Evolutionary conservation across 2,797 vertebrate species (phyloP).

Genomic region (Adrianichthys oophorus): DNA sequence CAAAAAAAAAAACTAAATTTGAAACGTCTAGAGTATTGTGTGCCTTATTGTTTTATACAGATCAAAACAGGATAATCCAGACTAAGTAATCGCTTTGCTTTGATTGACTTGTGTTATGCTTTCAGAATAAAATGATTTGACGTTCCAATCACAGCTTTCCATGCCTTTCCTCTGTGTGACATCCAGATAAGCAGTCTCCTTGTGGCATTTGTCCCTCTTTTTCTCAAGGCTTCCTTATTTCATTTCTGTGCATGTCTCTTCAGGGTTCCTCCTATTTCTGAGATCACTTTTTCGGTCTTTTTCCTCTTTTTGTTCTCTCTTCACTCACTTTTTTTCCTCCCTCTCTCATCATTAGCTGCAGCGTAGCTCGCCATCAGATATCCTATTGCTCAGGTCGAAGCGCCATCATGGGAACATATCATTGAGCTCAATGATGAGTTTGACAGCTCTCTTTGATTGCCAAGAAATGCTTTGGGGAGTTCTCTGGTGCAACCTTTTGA

Average conservation of each 20-base stretch:
- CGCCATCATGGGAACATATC: conserved; percentile 26
- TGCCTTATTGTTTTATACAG: conserved; percentile 4
- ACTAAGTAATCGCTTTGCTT: background rate
- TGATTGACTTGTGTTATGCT: conserved; percentile 28
- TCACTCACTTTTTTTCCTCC: conserved; percentile 13
- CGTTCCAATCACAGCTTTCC: conserved; percentile 35
- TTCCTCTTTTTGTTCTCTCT: background rate
- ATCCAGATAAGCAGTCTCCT: conserved; percentile 48
- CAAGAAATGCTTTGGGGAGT: conserved; percentile 19
- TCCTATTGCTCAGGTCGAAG: conserved; percentile 24
- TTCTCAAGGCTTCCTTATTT: conserved; percentile 13
- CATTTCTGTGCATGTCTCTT: conserved; percentile 26
- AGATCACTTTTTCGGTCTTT: conserved; percentile 6
- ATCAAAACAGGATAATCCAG: too few relatives aligned
- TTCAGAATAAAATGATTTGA: conserved; percentile 50
- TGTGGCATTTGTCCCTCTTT: conserved; percentile 41
- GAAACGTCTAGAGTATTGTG: conserved; percentile 2
- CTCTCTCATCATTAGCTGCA: conserved; percentile 28
- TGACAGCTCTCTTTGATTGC: conserved; percentile 12
- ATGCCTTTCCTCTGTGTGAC: conserved; percentile 32
- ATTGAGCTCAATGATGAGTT: conserved; percentile 11
- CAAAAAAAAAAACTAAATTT: background rate
- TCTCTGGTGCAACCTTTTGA: conserved; percentile 13
- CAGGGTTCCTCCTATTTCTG: conserved; percentile 26
- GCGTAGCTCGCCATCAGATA: conserved; percentile 26